These are phyloP conservation scores for Drosophila oshimai DNA, from an alignment of 1,140 invertebrate genomes.

Conservation along the genomic window DNA sequence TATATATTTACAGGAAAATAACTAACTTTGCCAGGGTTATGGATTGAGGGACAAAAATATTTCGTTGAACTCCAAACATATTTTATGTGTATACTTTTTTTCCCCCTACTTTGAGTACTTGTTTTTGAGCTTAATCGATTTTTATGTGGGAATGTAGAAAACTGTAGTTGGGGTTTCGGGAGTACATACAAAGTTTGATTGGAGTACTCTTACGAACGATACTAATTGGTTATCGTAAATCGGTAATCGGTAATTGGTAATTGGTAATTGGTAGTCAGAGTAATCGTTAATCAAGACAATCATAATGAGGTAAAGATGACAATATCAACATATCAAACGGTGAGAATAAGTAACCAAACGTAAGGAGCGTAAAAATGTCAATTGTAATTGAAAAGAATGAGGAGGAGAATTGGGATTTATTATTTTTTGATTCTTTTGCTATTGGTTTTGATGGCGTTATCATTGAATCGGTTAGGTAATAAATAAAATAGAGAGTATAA, in stretches of 20 bases:
- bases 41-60: not conserved
- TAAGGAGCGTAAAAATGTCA: conserved; percentile 35
- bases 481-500: conserved; percentile 78
- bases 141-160: not conserved
- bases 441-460: conserved; percentile 71
- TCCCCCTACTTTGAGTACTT: no score
- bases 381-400: conserved; percentile 23
- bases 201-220: conserved; percentile 19
- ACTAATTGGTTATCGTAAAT: conserved; percentile 13
- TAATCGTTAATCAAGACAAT: conserved; percentile 29
- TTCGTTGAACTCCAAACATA: not conserved
- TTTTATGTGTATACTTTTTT: no score
- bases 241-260: not conserved
- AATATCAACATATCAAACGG: conserved; percentile 41
- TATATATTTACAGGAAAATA: conserved; percentile 15
- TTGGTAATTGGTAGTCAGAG: conserved; percentile 13
- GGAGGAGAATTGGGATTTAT: conserved; percentile 23
- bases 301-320: conserved; percentile 23
- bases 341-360: conserved; percentile 36
- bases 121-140: not conserved
- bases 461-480: conserved; percentile 83
- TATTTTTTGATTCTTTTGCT: conserved; percentile 37
- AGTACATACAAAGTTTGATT: conserved; percentile 9
- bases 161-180: not conserved
- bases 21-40: not conserved